phyloP scores from a whole-genome alignment of 2,797 vertebrate genomes.

The Halcyon chelicuti region DNA sequence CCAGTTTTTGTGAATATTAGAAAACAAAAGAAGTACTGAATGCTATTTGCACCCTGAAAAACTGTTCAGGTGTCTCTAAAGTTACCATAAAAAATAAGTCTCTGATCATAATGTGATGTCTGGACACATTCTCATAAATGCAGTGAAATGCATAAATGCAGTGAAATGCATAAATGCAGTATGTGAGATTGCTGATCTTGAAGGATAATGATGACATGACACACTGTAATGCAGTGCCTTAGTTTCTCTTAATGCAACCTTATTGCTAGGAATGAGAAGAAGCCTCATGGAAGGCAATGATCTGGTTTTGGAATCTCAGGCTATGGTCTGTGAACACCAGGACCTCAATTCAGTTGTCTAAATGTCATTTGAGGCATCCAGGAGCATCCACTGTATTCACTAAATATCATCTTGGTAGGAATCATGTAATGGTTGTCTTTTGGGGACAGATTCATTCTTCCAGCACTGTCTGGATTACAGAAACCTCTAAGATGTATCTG shows the following conservation, averaged over 20 bases:
- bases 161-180: background rate
- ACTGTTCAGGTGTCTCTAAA: background rate
- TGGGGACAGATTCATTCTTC: background rate
- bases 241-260: background rate
- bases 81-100: background rate
- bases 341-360: background rate
- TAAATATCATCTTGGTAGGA: background rate
- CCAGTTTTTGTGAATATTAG: background rate
- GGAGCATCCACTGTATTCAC: background rate
- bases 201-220: background rate
- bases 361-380: background rate
- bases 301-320: background rate
- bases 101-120: background rate
- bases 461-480: background rate
- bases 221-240: background rate
- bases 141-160: background rate
- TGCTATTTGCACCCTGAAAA: background rate
- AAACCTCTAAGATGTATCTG: background rate
- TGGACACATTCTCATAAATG: background rate
- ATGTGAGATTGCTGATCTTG: background rate
- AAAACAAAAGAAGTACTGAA: background rate
- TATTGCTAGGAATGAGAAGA: background rate
- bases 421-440: background rate
- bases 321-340: background rate
- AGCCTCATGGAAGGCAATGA: background rate